phyloP scores from a whole-genome alignment of 1,140 invertebrate species.

The Drosophila pseudoananassae region DNA sequence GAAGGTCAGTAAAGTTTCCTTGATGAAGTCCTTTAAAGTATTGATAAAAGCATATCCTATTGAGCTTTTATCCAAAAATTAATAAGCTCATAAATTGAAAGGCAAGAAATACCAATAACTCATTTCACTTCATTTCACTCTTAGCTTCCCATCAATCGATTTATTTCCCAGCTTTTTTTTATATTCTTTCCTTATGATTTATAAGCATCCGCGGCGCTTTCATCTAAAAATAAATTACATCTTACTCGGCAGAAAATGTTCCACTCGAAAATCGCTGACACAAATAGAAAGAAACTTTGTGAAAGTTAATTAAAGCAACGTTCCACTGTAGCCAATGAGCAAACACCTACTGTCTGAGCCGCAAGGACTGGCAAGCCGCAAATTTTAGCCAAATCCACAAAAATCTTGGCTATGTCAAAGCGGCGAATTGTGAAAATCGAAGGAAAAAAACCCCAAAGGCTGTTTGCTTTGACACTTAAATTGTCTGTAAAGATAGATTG shows the following conservation, averaged over 20 bases:
- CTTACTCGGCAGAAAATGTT: slow-evolving; percentile 25
- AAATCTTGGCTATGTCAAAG: slow-evolving; percentile 31
- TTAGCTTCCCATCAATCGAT: slow-evolving; percentile 21
- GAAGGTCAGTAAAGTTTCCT: neutral
- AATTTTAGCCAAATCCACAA: slow-evolving; percentile 35
- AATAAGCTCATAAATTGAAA: neutral
- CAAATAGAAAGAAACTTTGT: slow-evolving; percentile 24
- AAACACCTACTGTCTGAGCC: slow-evolving; percentile 53
- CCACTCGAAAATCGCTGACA: slow-evolving; percentile 32
- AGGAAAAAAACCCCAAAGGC: slow-evolving; percentile 31
- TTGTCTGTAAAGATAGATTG: slow-evolving; percentile 68
- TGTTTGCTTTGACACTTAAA: slow-evolving; percentile 50
- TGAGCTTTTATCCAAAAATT: neutral
- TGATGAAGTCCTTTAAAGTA: neutral
- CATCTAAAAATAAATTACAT: slow-evolving; percentile 18
- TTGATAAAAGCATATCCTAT: neutral
- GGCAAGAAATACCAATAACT: neutral
- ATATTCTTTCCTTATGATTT: slow-evolving; percentile 22
- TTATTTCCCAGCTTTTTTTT: slow-evolving; percentile 3
- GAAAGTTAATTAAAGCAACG: slow-evolving; percentile 64
- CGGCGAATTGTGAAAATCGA: slow-evolving; percentile 13
- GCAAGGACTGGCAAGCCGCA: slow-evolving; percentile 11
- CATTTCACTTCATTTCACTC: slow-evolving; percentile 8
- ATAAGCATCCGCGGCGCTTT: slow-evolving; percentile 15
- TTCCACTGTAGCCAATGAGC: slow-evolving; percentile 49